Evolutionary conservation across 2,113 vertebrate genomes (phyloP).

Genomic region (Tichodroma muraria): DNA sequence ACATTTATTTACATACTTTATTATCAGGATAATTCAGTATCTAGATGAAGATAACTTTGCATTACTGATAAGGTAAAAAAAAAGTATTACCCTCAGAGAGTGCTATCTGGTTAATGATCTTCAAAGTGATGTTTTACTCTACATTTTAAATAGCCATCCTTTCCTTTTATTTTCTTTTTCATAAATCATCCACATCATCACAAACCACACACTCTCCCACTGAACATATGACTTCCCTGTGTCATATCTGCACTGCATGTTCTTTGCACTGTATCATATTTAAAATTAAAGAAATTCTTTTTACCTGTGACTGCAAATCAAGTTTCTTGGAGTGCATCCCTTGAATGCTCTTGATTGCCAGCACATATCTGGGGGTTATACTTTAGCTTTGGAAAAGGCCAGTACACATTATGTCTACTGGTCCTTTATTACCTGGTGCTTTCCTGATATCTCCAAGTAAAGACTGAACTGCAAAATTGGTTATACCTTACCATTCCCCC

Average conservation of each 20-base stretch:
- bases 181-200: not conserved
- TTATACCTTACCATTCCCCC: constrained; percentile 73
- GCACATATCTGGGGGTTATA: not conserved
- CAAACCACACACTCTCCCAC: not conserved
- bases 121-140: not conserved
- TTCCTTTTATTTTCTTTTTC: not conserved
- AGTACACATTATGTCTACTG: not conserved
- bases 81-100: not conserved
- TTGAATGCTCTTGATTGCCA: not conserved
- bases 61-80: not conserved
- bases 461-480: not conserved
- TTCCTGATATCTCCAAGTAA: not conserved
- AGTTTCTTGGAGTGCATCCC: not conserved
- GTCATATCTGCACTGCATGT: not conserved
- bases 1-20: not conserved
- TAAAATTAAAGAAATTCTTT: not conserved
- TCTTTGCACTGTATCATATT: not conserved
- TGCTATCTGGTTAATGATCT: not conserved
- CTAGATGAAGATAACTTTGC: constrained; percentile 17
- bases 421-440: not conserved
- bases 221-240: not conserved
- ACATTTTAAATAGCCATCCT: not conserved
- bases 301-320: not conserved
- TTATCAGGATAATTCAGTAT: not conserved
- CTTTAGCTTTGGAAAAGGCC: not conserved